These are phyloP conservation scores for Aphrocallistes beatrix DNA, from an alignment of 37 sponge, comb jelly and placozoan genomes.

Conservation along the genomic window DNA sequence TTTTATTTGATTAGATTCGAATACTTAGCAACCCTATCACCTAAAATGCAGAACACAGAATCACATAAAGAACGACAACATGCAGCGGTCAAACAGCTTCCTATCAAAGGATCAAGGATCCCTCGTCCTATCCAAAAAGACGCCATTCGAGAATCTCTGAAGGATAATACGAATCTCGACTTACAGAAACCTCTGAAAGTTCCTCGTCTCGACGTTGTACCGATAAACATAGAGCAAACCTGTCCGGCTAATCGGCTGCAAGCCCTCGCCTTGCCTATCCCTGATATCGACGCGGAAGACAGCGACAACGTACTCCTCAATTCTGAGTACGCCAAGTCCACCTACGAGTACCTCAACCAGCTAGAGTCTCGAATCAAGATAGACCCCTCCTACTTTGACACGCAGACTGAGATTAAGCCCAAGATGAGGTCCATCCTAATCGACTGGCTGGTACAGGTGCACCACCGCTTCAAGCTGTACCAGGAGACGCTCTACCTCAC, in stretches of 20 bases:
- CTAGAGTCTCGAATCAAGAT: slow-evolving; percentile 36
- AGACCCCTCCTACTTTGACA: background rate
- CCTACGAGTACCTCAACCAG: slow-evolving; percentile 72
- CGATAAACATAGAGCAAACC: background rate
- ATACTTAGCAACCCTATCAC: slow-evolving; percentile 6
- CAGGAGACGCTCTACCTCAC: slow-evolving; percentile 33
- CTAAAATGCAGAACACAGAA: background rate
- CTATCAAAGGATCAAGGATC: background rate
- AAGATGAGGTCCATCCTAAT: slow-evolving; percentile 22
- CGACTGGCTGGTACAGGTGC: slow-evolving; percentile 37
- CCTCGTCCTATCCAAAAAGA: background rate
- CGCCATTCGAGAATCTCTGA: background rate
- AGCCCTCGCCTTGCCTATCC: background rate
- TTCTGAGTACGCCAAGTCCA: slow-evolving; percentile 86
- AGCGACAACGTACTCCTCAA: slow-evolving; percentile 84
- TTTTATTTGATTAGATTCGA: too few relatives aligned
- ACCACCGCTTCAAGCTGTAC: slow-evolving; percentile 26
- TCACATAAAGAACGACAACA: background rate
- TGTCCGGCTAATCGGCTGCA: background rate
- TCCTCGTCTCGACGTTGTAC: background rate
- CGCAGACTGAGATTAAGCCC: slow-evolving; percentile 12
- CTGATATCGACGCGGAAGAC: slow-evolving; percentile 69
- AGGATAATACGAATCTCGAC: background rate
- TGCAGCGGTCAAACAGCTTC: background rate
- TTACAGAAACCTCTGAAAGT: background rate